A percentile compares a stretch with the other conserved stretches of the same genome.
Evolutionary conservation across 2,888 invertebrate genomes (phyloP).

Genomic region (Chrysolina americana): DNA sequence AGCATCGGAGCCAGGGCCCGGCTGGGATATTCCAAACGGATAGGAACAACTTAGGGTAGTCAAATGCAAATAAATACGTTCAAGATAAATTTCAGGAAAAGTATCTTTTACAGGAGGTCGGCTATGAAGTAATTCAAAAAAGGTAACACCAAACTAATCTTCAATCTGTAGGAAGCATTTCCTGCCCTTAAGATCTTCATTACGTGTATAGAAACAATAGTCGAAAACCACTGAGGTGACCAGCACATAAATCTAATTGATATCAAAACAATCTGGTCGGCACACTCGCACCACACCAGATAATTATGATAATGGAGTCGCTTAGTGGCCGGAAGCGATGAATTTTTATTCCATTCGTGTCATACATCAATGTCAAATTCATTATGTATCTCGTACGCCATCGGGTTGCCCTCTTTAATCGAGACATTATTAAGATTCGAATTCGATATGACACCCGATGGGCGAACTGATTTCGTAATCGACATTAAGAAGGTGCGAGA

Average conservation of each 20-base stretch:
- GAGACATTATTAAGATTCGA: slow-evolving; percentile 8
- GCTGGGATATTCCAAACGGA: no score
- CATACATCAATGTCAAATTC: slow-evolving; percentile 18
- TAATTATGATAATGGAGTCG: slow-evolving; percentile 15
- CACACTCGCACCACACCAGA: background rate
- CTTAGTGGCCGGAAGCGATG: slow-evolving; percentile 10
- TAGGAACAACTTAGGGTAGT: no score
- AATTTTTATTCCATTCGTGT: slow-evolving; percentile 8
- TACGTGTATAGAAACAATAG: background rate
- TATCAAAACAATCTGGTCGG: slow-evolving; percentile 8
- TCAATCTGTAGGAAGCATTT: no score
- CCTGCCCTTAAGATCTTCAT: no score
- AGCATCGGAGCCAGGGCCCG: no score
- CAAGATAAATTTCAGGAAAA: no score
- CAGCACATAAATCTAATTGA: background rate
- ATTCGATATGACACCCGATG: slow-evolving; percentile 9
- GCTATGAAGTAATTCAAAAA: no score
- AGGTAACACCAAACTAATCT: no score
- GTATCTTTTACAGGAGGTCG: no score
- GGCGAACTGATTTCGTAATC: slow-evolving; percentile 19
- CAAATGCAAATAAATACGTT: no score
- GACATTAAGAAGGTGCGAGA: slow-evolving; percentile 4
- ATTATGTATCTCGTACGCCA: slow-evolving; percentile 15
- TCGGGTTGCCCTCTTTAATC: slow-evolving; percentile 16
- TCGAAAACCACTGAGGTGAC: background rate